A percentile compares a stretch with the other conserved stretches of the same genome.
These are phyloP conservation scores for Mycteria americana DNA, from an alignment of 2,797 vertebrate genomes.

Conservation along the genomic window DNA sequence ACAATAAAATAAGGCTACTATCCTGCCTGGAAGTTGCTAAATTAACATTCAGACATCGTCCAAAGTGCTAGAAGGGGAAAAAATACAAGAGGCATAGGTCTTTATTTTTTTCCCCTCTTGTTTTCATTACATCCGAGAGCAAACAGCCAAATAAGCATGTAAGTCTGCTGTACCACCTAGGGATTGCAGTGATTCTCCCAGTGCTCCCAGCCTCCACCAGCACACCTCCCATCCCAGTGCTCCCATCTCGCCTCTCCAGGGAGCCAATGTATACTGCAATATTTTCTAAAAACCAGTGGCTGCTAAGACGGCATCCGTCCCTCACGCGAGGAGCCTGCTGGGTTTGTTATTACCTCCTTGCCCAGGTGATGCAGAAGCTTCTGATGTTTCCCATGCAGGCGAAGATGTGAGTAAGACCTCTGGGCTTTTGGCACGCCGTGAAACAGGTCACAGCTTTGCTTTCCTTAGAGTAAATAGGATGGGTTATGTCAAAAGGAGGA, in stretches of 20 bases:
- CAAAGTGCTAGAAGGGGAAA: not conserved
- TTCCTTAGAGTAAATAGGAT: not conserved
- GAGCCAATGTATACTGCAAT: not conserved
- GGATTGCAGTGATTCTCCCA: not conserved
- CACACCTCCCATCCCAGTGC: not conserved
- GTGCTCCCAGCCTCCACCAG: not conserved
- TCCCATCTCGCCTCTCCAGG: not conserved
- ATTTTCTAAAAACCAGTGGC: not conserved
- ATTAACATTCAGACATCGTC: not conserved
- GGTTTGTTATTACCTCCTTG: not conserved
- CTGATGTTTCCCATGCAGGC: not conserved
- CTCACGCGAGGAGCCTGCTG: not conserved
- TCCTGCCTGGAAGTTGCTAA: not conserved
- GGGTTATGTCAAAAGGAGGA: not conserved
- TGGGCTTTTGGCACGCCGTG: not conserved
- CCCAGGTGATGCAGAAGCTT: not conserved
- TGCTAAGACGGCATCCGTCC: not conserved
- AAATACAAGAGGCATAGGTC: not conserved
- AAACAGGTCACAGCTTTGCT: accelerated
- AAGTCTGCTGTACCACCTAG: accelerated
- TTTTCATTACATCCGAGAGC: not conserved
- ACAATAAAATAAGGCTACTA: not conserved
- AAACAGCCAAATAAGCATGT: not conserved
- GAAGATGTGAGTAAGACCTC: not conserved
- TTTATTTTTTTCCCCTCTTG: not conserved